phyloP scores from a whole-genome alignment of 2,113 vertebrate genomes.

The Eonycteris spelaea region DNA sequence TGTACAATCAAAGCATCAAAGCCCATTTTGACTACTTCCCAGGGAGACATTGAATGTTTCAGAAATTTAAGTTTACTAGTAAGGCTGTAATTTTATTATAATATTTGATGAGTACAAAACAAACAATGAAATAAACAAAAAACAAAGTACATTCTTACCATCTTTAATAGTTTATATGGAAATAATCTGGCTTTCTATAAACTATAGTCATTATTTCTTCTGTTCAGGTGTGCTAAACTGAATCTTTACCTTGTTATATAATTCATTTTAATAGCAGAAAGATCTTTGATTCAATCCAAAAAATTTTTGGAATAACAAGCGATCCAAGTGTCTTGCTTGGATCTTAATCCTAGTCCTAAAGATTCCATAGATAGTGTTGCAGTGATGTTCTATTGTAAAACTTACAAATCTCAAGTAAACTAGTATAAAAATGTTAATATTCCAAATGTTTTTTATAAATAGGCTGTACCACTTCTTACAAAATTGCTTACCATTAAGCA shows the following conservation, averaged over 20 bases:
- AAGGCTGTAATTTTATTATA: neutral
- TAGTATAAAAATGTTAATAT: neutral
- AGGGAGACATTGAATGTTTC: neutral
- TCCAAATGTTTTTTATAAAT: neutral
- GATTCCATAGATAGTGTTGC: neutral
- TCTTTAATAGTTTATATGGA: neutral
- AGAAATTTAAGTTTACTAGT: neutral
- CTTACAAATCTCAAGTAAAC: neutral
- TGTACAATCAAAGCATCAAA: neutral
- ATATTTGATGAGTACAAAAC: neutral
- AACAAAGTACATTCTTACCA: neutral
- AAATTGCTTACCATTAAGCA: neutral
- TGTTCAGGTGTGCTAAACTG: neutral
- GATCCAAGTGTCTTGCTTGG: neutral
- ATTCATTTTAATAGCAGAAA: neutral
- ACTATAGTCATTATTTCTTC: neutral
- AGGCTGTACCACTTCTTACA: neutral
- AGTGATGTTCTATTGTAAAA: neutral
- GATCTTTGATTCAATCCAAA: neutral
- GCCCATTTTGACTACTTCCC: neutral
- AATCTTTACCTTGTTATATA: neutral
- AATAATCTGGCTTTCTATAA: slow-evolving; percentile 1
- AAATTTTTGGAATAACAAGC: neutral
- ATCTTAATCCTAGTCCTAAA: neutral
- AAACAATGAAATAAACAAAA: neutral